Conservation (phyloP, 2,113 vertebrate genomes). For the Hypocryptadius cinnamomeus region DNA sequence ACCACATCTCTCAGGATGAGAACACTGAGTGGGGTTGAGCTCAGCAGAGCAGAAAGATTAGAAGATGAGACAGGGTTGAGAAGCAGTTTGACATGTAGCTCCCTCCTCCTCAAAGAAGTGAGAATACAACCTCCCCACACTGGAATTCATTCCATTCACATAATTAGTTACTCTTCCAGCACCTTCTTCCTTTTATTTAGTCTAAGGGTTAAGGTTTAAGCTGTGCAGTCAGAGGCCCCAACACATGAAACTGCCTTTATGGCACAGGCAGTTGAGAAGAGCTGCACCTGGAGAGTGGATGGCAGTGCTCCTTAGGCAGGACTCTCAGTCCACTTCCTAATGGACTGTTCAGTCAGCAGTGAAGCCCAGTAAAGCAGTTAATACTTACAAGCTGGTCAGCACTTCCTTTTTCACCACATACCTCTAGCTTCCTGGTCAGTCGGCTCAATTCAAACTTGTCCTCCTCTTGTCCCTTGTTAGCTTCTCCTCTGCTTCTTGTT, state of each 20-base stretch:
- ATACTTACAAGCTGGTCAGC: neutral
- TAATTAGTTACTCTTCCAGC: neutral
- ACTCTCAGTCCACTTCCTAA: neutral
- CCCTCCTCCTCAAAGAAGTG: neutral
- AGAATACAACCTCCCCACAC: neutral
- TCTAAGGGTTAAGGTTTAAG: neutral
- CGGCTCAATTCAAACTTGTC: constrained; percentile 73
- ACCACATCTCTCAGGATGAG: neutral
- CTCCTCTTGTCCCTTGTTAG: constrained; percentile 65
- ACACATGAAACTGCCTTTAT: neutral
- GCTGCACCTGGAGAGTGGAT: neutral
- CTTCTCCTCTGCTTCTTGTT: constrained; percentile 64
- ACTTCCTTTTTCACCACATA: constrained; percentile 26
- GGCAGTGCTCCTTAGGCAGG: neutral
- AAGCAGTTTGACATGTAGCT: neutral
- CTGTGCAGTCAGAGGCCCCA: neutral
- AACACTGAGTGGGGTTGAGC: neutral
- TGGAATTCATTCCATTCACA: neutral
- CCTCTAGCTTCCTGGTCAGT: constrained; percentile 80
- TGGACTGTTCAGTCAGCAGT: neutral
- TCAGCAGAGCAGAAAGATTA: neutral
- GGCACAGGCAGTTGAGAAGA: neutral
- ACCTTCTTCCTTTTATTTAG: neutral
- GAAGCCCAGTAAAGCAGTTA: neutral
- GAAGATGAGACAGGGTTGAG: neutral